Evolutionary conservation across 2,797 vertebrate genomes (phyloP).

Genomic region (Microhierax caerulescens): DNA sequence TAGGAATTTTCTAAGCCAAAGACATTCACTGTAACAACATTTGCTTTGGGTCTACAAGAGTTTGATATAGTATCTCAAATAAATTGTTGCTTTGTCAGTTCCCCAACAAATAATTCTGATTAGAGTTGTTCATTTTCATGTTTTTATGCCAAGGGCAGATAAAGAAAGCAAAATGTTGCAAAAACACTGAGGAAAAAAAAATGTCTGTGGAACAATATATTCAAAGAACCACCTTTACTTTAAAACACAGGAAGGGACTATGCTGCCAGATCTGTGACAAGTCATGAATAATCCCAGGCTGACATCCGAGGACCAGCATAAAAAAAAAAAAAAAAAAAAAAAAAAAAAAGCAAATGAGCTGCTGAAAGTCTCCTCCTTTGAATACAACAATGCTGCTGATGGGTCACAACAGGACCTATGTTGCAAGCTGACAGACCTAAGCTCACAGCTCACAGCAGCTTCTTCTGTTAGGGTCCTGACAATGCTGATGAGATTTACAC

Average conservation of each 20-base stretch:
- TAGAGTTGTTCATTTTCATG: background rate
- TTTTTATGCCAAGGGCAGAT: background rate
- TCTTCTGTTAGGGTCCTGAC: background rate
- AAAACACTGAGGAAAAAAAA: background rate
- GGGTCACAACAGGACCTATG: background rate
- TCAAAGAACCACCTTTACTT: background rate
- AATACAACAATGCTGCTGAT: rapidly evolving
- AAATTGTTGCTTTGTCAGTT: background rate
- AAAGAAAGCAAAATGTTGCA: background rate
- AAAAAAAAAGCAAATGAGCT: background rate
- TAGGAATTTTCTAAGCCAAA: background rate
- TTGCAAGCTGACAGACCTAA: background rate
- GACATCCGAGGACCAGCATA: background rate
- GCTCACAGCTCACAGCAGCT: background rate
- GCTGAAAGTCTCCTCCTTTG: background rate
- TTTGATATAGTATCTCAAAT: background rate
- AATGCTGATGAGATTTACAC: rapidly evolving
- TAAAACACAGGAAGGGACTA: background rate
- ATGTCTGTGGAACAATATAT: background rate
- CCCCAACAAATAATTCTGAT: background rate
- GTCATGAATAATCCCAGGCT: background rate
- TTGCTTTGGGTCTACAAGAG: background rate
- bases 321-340: background rate
- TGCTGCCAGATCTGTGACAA: background rate
- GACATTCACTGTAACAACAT: background rate